Base-by-base conservation (phyloP, 1,140 invertebrate species). In the Chironomus tepperi region DNA sequence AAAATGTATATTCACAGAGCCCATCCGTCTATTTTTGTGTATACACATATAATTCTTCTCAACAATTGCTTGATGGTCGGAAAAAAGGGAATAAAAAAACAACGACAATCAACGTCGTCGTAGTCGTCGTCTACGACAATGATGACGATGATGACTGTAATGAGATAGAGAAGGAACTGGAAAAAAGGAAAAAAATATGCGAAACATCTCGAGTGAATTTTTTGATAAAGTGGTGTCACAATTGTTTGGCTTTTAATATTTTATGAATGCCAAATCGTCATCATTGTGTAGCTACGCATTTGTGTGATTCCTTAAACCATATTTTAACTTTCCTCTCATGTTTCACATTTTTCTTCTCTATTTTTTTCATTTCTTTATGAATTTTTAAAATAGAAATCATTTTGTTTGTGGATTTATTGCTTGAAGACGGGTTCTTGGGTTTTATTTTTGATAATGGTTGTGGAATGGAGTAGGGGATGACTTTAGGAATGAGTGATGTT, bases 191-290 rank as follows among this genome's bases (percentile, higher is more conserved):
- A 12, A 15, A 57, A 57, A 57, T n/a, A 57, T 57, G 47, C 47
- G 47, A 57, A 57, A 15, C 47, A 57, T 57, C 47, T 57, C 47
- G 47, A 57, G 10, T 12, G 47, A 12, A 57, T n/a, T 57, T 57
- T 57, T 57, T 57, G 47, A 57, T 57, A 57, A 57, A 57, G 47
- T 57, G 47, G 47, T 57, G 47, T 57, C 47, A 57, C 47, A 57
- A 57, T 57, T 57, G 47, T 57, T 57, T 57, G 47, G 47, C 47
- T 57, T 57, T 57, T 57, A 57, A 57, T 57, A 57, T 57, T 57
- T 57, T 57, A 57, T 57, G 47, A 57, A 57, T 57, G 47, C 47
- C 47, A 57, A 57, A 57, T 57, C 12, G 47, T 57, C 47, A 57
- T 57, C n/a, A 34, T 34, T 34, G 24, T 34, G 24, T 34, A 2